A percentile compares a stretch with the other conserved stretches of the same genome.
phyloP scores from a whole-genome alignment of 2,888 invertebrate species.

The Yponomeuta sedellus region DNA sequence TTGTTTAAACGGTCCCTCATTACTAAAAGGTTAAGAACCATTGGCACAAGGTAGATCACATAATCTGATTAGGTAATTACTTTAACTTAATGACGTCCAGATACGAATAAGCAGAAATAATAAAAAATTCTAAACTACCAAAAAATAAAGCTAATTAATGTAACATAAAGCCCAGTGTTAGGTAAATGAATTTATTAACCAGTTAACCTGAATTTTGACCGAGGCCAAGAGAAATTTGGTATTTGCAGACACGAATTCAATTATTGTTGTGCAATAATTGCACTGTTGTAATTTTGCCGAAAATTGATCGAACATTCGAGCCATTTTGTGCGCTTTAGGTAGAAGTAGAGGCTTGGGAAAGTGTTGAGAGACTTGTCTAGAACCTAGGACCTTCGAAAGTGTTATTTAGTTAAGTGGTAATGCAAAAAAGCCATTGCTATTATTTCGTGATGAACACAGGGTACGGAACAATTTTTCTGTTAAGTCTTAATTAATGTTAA shows the following conservation, averaged over 20 bases:
- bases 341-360: not conserved
- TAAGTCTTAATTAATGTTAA: too few relatives aligned
- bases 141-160: not conserved
- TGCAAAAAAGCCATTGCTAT: too few relatives aligned
- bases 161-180: not conserved
- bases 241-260: slow-evolving; percentile 7
- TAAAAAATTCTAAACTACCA: not conserved
- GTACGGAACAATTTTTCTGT: too few relatives aligned
- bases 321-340: not conserved
- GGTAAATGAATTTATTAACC: slow-evolving; percentile 15
- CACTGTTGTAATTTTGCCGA: not conserved
- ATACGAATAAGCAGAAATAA: not conserved
- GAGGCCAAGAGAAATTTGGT: slow-evolving; percentile 25
- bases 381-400: too few relatives aligned
- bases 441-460: too few relatives aligned
- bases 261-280: slow-evolving; percentile 1
- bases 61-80: not conserved
- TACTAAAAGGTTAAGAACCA: too few relatives aligned
- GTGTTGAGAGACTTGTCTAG: not conserved
- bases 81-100: not conserved
- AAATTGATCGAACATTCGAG: not conserved
- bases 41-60: too few relatives aligned
- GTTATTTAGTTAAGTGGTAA: too few relatives aligned
- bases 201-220: slow-evolving; percentile 20
- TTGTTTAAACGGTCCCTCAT: too few relatives aligned